Percentiles rank a stretch among this genome's conserved stretches.
Evolutionary conservation across 2,113 vertebrate genomes (phyloP).

Genomic region (Azemiops feae): DNA sequence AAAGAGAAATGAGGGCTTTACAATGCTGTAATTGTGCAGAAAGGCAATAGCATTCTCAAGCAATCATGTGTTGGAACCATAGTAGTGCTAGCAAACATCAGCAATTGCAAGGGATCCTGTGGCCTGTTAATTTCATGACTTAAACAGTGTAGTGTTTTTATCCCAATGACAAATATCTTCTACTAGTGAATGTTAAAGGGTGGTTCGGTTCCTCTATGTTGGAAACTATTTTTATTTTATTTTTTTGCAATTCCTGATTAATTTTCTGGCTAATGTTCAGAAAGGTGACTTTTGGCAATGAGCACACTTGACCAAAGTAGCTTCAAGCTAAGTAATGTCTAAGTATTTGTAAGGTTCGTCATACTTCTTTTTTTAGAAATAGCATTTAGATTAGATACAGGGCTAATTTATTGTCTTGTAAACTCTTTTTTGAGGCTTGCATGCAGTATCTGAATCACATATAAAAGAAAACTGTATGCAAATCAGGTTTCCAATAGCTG

Average conservation of each 20-base stretch:
- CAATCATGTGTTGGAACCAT: not conserved
- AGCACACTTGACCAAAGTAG: slow-evolving; percentile 67
- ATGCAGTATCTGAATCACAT: not conserved
- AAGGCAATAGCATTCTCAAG: not conserved
- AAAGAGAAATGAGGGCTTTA: not conserved
- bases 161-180: not conserved
- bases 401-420: slow-evolving; percentile 43
- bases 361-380: slow-evolving; percentile 59
- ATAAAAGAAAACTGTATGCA: slow-evolving; percentile 27
- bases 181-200: slow-evolving; percentile 3
- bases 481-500: slow-evolving; percentile 25
- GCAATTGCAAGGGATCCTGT: not conserved
- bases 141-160: not conserved
- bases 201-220: slow-evolving; percentile 51
- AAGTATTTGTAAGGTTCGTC: slow-evolving; percentile 53
- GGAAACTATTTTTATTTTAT: slow-evolving; percentile 33
- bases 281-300: slow-evolving; percentile 61
- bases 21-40: not conserved
- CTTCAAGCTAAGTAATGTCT: slow-evolving; percentile 58
- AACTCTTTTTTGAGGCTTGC: not conserved
- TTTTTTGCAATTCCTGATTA: slow-evolving; percentile 58
- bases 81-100: not conserved
- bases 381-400: slow-evolving; percentile 57
- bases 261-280: slow-evolving; percentile 64
- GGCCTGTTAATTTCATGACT: not conserved